Evolutionary conservation across 2,113 vertebrate genomes (phyloP), one percentile per base, ranked within the genome.

Genomic region (Scopus umbretta): DNA sequence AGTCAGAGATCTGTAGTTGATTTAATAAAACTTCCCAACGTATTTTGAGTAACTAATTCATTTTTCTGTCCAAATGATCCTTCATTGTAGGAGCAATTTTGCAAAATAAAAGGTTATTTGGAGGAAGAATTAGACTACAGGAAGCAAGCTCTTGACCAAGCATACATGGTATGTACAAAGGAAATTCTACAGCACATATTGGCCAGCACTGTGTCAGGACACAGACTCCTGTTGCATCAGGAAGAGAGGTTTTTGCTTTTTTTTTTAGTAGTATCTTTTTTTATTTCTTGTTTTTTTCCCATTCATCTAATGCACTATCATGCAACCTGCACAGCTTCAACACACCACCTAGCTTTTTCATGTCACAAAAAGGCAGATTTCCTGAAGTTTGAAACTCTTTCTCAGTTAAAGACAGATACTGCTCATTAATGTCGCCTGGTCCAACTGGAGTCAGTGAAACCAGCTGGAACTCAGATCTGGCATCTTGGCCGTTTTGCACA

Each of bases 31-130:
- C 15, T 84, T 96, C 32, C 59, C 27, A 7, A 36, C 61, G 29
- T 65, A 43, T 80, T 84, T 73, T 30, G 53, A 83, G 84, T 97
- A 95, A 97, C 78, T 89, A 80, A 95, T 45, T 86, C 11, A 21
- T 85, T 94, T 88, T 90, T 92, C 66, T 96, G 42, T 91, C 78
- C 29, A 80, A 94, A 92, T 92, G 38, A 62, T 94, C 59, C 59
- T 97, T 95, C 84, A 21, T 88, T 97, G 7, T 88, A 99, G 99
- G 99, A 99, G 75, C 99, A 99, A 90, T 99, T 99, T 98, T 99
- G 99, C 96, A 99, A 99, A 97, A 99, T 99, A 97, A 99, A 99
- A 98, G 99, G 99, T 66, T 99, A 99, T 96, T 97, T 99, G 91
- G 99, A 99, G 82, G 99, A 99, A 96, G 99, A 99, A 90, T 94